Conservation (phyloP, 1,140 invertebrate genomes). For the Aphelenchoides fujianensis region DNA sequence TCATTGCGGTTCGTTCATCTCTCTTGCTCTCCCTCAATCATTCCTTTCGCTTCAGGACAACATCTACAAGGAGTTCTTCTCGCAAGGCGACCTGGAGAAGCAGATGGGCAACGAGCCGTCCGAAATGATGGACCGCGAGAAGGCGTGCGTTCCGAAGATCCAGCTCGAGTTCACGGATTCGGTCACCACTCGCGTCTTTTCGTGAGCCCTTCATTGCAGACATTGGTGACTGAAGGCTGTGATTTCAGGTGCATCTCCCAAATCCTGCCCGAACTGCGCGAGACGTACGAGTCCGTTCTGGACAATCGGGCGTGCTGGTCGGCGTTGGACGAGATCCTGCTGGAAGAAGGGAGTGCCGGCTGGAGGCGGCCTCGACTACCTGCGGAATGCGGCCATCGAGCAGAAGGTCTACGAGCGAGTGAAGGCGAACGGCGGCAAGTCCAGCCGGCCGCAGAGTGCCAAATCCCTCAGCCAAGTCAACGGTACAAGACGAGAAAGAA, state of each 20-base stretch:
- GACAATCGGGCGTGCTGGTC: slow-evolving; percentile 43
- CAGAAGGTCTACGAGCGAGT: slow-evolving; percentile 36
- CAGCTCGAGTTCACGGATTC: slow-evolving; percentile 76
- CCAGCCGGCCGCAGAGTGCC: too few species aligned
- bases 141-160: slow-evolving; percentile 76
- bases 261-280: slow-evolving; percentile 39
- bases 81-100: slow-evolving; percentile 81
- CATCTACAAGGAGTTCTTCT: slow-evolving; percentile 81
- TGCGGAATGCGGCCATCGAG: slow-evolving; percentile 32
- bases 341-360: slow-evolving; percentile 39
- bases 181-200: slow-evolving; percentile 69
- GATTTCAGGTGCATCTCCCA: slow-evolving; percentile 35
- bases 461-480: too few species aligned
- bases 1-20: slow-evolving; percentile 68
- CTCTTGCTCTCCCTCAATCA: not conserved
- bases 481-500: too few species aligned
- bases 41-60: slow-evolving; percentile 67
- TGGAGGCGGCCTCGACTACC: slow-evolving; percentile 43
- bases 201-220: slow-evolving; percentile 62
- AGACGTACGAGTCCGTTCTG: slow-evolving; percentile 42
- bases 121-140: slow-evolving; percentile 78
- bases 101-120: slow-evolving; percentile 73
- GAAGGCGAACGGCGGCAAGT: not conserved
- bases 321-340: slow-evolving; percentile 41
- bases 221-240: not conserved